Evolutionary conservation across 2,888 invertebrate species (phyloP).

Genomic region (Idaea aversata): DNA sequence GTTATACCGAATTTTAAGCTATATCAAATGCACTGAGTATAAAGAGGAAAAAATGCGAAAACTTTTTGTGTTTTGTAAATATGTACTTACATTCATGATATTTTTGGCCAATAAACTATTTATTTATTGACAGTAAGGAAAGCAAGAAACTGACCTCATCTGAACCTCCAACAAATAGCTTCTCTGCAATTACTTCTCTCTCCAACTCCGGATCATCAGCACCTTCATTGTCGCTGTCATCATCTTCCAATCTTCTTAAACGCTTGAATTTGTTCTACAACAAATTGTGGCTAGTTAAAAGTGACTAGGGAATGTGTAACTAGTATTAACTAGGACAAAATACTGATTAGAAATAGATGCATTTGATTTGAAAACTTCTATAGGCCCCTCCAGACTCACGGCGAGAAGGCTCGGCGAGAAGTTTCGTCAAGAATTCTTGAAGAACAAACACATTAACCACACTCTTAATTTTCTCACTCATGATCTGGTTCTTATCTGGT

Average conservation of each 20-base stretch:
- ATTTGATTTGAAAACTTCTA: not conserved
- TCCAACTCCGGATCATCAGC: conserved; percentile 89
- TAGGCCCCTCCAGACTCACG: too few species aligned
- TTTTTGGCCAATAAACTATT: not conserved
- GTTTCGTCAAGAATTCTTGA: too few species aligned
- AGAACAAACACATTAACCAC: too few species aligned
- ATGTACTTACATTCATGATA: too few species aligned
- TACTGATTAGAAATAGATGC: not conserved
- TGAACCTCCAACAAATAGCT: conserved; percentile 90
- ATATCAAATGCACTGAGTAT: too few species aligned
- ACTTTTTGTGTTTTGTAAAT: too few species aligned
- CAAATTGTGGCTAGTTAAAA: not conserved
- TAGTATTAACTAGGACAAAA: too few species aligned
- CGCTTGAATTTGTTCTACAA: conserved; percentile 92
- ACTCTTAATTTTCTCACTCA: too few species aligned
- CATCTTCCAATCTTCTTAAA: conserved; percentile 90
- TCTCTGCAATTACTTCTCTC: conserved; percentile 93
- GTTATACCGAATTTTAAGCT: too few species aligned
- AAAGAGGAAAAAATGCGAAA: too few species aligned
- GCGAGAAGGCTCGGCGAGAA: too few species aligned
- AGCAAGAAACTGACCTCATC: conserved; percentile 78
- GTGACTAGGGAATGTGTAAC: not conserved
- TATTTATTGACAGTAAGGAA: not conserved
- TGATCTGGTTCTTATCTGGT: too few species aligned
- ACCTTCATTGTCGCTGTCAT: conserved; percentile 94